Evolutionary conservation across 2,113 vertebrate species (phyloP), one percentile per base, ranked within the genome.

Genomic region (Andinoacara biseriatus): DNA sequence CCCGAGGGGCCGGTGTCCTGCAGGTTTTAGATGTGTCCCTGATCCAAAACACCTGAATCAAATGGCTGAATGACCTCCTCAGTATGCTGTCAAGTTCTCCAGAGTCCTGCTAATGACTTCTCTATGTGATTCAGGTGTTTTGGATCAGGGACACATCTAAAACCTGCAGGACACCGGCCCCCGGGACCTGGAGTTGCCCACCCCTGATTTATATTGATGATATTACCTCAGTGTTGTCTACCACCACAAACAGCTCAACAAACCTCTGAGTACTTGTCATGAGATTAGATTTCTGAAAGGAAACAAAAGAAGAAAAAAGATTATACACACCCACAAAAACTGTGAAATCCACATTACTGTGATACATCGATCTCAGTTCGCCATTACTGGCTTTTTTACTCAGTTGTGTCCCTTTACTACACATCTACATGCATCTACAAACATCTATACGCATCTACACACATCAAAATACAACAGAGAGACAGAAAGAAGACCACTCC

Each of bases 231-330:
- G 89, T 9, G 0, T 95, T 96, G 93, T 98, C 98, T 0, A 94
- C 95, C 0, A 99, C 97, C 82, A 98, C 92, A 1, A 95, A 96
- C 83, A 99, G 77, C 92, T 99, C 97, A 43, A 99, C 97, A 0
- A 95, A 98, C 59, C 84, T 94, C 57, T 93, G 91, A 1, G 90
- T 92, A 52, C 62, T 89, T 1, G 90, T 59, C 22, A 74, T 2
- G 0, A 82, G 6, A 14, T 92, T 89, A 0, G 52, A 89, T 79
- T 93, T 95, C 97, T 99, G 79, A 58, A 46, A 14, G 38, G 67
- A 82, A 26, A 56, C n/a, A 33, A 1, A 79, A 4, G 81, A 24
- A 52, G 7, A 6, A 52, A 5, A 33, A 33, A 33, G 33, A 33
- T 33, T 33, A 33, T 6, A 33, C 33, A 33, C 5, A 33, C 33